These are phyloP conservation scores for Chondrilla cf. caribensis DNA, from an alignment of 37 sponge, comb jelly and placozoan genomes.

Conservation along the genomic window DNA sequence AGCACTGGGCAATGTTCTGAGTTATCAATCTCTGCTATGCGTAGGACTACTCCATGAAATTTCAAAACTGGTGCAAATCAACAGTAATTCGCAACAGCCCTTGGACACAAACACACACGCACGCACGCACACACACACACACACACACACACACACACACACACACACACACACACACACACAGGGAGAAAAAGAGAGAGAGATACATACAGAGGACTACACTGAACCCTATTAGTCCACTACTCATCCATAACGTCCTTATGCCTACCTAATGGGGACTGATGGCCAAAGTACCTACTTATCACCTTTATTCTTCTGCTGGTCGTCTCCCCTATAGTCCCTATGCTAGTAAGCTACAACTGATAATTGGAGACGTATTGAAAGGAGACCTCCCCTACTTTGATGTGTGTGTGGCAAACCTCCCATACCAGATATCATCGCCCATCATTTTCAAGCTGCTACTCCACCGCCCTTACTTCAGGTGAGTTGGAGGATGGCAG, in stretches of 20 bases:
- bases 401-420: slow-evolving; percentile 98
- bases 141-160: neutral
- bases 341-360: slow-evolving; percentile 73
- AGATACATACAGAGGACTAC: neutral
- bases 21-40: too few relatives aligned
- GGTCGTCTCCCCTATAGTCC: slow-evolving; percentile 47
- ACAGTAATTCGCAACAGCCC: too few relatives aligned
- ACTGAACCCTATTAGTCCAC: too few relatives aligned
- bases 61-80: too few relatives aligned
- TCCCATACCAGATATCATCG: slow-evolving; percentile 88
- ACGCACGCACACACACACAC: slow-evolving; percentile 11
- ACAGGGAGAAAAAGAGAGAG: neutral
- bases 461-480: slow-evolving; percentile 68
- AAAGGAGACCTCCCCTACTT: slow-evolving; percentile 87
- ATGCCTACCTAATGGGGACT: too few relatives aligned
- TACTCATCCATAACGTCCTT: too few relatives aligned
- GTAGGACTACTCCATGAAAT: too few relatives aligned
- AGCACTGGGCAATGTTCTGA: too few relatives aligned
- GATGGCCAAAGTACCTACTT: too few relatives aligned
- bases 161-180: slow-evolving; percentile 34
- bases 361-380: slow-evolving; percentile 84
- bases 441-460: slow-evolving; percentile 72
- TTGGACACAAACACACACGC: neutral
- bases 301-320: neutral
- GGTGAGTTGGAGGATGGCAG: slow-evolving; percentile 84